These are phyloP conservation scores for Nomada hirtipes DNA, from an alignment of 2,888 invertebrate genomes.

Conservation along the genomic window DNA sequence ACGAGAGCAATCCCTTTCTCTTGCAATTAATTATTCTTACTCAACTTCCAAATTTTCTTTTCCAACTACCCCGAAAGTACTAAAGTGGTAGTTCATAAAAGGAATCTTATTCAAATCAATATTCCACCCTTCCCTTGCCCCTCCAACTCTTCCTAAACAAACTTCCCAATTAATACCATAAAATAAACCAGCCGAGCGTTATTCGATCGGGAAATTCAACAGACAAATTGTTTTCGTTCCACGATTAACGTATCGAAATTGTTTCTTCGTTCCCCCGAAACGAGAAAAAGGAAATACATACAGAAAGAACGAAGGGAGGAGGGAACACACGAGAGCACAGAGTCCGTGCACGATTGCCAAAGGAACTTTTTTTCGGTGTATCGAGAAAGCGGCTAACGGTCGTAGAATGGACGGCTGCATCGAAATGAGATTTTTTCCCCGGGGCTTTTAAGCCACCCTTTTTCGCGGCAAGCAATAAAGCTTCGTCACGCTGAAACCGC, in stretches of 20 bases:
- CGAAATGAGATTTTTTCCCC: constrained; percentile 70
- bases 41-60: not conserved
- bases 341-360: constrained; percentile 35
- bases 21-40: too few species aligned
- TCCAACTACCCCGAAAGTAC: not conserved
- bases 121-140: not conserved
- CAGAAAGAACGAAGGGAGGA: not conserved
- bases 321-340: constrained; percentile 2
- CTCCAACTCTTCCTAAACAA: constrained; percentile 1
- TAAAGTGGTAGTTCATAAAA: not conserved
- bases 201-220: constrained; percentile 4
- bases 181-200: not conserved
- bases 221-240: constrained; percentile 26
- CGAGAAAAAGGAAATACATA: not conserved
- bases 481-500: constrained; percentile 57
- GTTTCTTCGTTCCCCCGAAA: not conserved
- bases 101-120: not conserved
- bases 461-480: constrained; percentile 65
- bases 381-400: constrained; percentile 62
- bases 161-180: not conserved
- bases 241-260: constrained; percentile 12
- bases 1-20: too few species aligned
- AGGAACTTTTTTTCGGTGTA: constrained; percentile 58
- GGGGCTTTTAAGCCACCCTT: constrained; percentile 64
- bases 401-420: constrained; percentile 63